A percentile compares a stretch with the other conserved stretches of the same genome.
Conservation (phyloP, 2,113 vertebrate genomes). For the Erythrocercus mccallii region DNA sequence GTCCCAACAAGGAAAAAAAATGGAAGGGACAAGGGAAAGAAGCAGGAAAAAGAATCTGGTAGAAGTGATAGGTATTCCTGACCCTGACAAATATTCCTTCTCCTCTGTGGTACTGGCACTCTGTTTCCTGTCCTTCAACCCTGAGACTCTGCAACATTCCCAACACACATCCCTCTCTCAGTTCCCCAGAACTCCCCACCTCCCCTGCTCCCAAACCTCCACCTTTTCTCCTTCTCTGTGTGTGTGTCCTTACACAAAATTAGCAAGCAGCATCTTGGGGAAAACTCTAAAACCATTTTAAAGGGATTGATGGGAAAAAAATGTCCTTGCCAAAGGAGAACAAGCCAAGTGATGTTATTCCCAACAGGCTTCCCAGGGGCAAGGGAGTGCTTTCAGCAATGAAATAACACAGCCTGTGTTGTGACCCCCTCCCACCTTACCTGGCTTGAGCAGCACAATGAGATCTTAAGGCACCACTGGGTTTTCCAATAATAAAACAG, state of each 20-base stretch:
- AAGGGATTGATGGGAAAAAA: not conserved
- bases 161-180: not conserved
- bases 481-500: not conserved
- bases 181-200: not conserved
- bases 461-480: not conserved
- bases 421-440: not conserved
- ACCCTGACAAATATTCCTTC: not conserved
- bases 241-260: not conserved
- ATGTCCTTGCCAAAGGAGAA: not conserved
- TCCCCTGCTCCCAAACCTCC: not conserved
- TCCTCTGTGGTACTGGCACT: not conserved
- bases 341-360: not conserved
- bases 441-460: not conserved
- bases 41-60: not conserved
- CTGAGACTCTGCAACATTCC: not conserved
- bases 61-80: not conserved
- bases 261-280: not conserved
- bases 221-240: not conserved
- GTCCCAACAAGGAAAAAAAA: not conserved
- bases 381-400: not conserved
- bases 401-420: conserved; percentile 23
- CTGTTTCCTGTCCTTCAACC: not conserved
- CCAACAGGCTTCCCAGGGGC: not conserved
- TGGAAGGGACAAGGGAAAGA: not conserved
- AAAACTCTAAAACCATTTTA: not conserved